phyloP scores from a whole-genome alignment of 1,140 invertebrate genomes.

The Ips nitidus region DNA sequence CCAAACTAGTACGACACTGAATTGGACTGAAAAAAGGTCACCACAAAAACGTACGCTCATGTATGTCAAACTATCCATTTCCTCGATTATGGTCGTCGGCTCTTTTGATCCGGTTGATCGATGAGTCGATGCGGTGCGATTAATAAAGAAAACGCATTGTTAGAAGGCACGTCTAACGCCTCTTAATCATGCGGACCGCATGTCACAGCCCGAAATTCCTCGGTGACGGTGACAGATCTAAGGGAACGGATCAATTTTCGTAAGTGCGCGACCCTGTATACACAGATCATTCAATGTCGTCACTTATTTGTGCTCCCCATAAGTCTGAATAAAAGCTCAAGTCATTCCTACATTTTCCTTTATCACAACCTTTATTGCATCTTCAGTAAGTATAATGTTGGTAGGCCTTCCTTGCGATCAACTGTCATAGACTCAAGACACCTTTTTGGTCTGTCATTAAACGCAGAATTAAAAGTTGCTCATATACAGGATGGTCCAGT shows the following conservation, averaged over 20 bases:
- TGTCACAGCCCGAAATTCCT: slow-evolving; percentile 22
- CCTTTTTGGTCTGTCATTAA: no score
- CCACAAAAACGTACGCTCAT: slow-evolving; percentile 8
- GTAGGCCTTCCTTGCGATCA: no score
- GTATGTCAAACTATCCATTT: slow-evolving; percentile 23
- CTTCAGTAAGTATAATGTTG: no score
- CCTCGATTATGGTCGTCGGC: slow-evolving; percentile 26
- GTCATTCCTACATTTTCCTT: no score
- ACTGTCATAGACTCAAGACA: no score
- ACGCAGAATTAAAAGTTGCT: no score
- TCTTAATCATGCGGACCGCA: slow-evolving; percentile 29
- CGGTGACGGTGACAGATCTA: slow-evolving; percentile 29
- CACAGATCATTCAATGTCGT: slow-evolving; percentile 7
- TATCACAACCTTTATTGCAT: no score
- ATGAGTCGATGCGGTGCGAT: slow-evolving; percentile 25
- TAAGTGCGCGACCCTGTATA: neutral
- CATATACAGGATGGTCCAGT: no score
- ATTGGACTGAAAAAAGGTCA: neutral
- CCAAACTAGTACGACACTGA: no score
- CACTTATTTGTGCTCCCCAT: neutral
- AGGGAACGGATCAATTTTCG: slow-evolving; percentile 26
- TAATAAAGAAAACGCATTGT: slow-evolving; percentile 37
- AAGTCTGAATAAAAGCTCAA: neutral
- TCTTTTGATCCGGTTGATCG: slow-evolving; percentile 33
- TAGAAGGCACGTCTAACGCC: slow-evolving; percentile 34